Evolutionary conservation across 2,888 invertebrate genomes (phyloP), one percentile per base, ranked within the genome.

Genomic region (Acronicta alni): DNA sequence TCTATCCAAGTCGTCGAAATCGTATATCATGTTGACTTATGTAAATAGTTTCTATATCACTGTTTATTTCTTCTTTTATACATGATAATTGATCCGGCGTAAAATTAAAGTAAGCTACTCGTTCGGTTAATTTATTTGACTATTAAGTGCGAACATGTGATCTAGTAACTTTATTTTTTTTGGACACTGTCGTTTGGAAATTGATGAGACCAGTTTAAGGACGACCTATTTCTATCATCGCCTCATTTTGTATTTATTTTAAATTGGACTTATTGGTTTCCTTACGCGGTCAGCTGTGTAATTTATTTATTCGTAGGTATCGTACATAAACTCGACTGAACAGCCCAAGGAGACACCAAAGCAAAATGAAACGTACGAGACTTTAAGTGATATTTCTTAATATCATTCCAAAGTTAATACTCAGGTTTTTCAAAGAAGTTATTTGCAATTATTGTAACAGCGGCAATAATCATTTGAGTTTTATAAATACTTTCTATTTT

Each of bases 141-240:
- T 89, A 88, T 92, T 93, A 90, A 92, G 90, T 91, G 91, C 89
- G 88, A 91, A 92, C 91, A 90, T 92, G 92, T 93, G 91, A 93
- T 93, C 91, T 91, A 91, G 90, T 89, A 86, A 89, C 82, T 87
- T 90, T 87, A 85, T 35, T 87, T 88, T 89, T 89, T 86, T 85
- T 91, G 83, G 84, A 92, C 92, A 80, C 92, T 88, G 92, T 86
- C 89, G 91, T 89, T 85, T 56, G 93, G 90, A 92, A 88, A 91
- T 90, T 89, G 89, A 93, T 93, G 90, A 92, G 88, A 87, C 91
- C 90, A 92, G 91, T 92, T 92, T 88, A 83, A 77, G 81, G 81
- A 80, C 89, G 77, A 91, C 90, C 87, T 89, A 89, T 92, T 88
- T 84, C 81, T 84, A 86, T 88, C 86, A 82, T 76, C 74, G 81